Evolutionary conservation across 2,113 vertebrate species (phyloP).

Genomic region (Tachysurus fulvidraco): DNA sequence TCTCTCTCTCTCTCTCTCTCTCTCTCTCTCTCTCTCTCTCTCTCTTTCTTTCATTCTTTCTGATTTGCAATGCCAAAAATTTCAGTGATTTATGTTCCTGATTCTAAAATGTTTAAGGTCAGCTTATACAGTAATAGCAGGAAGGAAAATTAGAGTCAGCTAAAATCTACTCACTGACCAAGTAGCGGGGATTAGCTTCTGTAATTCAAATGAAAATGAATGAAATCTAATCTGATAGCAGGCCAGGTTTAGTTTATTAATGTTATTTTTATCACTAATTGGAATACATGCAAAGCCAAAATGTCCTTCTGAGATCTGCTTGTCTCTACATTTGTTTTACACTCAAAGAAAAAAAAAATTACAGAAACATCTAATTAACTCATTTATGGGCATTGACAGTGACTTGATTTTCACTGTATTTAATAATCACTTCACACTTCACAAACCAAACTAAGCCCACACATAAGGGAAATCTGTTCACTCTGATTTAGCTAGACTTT

Average conservation of each 20-base stretch:
- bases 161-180: not conserved
- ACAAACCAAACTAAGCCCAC: not conserved
- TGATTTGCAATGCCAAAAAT: not conserved
- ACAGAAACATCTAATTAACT: not conserved
- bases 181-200: not conserved
- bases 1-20: not conserved
- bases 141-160: not conserved
- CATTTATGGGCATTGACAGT: not conserved
- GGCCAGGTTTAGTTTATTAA: not conserved
- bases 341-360: not conserved
- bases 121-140: not conserved
- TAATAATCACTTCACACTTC: slow-evolving; percentile 4
- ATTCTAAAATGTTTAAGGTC: not conserved
- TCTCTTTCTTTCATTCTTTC: not conserved
- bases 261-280: not conserved
- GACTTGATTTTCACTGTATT: not conserved
- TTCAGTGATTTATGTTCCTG: not conserved
- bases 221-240: not conserved
- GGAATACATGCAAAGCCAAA: not conserved
- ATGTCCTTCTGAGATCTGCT: not conserved
- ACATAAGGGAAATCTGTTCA: not conserved
- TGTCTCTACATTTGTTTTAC: not conserved
- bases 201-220: not conserved
- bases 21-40: not conserved
- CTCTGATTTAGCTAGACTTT: slow-evolving; percentile 1